Percentiles rank a stretch among this genome's conserved stretches.
Conservation (phyloP, 1,140 invertebrate genomes). For the Drosophila tani region DNA sequence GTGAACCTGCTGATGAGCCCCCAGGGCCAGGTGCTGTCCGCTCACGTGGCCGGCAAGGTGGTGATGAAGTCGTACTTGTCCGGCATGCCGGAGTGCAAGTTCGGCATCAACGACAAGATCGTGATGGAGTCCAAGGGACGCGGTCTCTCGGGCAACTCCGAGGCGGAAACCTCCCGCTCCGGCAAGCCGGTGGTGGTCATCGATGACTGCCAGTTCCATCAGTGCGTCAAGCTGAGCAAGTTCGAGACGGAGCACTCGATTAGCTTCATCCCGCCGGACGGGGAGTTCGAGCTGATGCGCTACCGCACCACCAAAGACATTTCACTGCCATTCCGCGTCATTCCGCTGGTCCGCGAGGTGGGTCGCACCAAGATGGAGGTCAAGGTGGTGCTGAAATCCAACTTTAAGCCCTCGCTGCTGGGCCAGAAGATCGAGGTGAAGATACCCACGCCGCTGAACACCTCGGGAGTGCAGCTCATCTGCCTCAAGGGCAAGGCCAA, state of each 20-base stretch:
- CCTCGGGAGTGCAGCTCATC: conserved; percentile 99
- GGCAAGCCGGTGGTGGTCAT: conserved; percentile 99
- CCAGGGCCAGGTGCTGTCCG: conserved; percentile 99
- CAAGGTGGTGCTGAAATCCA: conserved; percentile 99
- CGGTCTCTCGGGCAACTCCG: conserved; percentile 89
- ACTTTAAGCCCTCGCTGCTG: conserved; percentile 98
- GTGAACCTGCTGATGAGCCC: conserved; percentile 99
- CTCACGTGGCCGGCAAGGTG: conserved; percentile 99
- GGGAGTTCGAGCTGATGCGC: conserved; percentile 99
- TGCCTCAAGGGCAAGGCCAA: conserved; percentile 99
- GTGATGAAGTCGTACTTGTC: conserved; percentile 99
- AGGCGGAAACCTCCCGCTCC: conserved; percentile 93
- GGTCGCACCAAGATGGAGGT: conserved; percentile 99
- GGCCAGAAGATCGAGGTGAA: conserved; percentile 99
- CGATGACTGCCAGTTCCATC: conserved; percentile 99
- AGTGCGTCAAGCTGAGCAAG: conserved; percentile 99
- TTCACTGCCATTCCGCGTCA: conserved; percentile 99
- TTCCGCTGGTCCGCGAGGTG: conserved; percentile 98
- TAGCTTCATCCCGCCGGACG: conserved; percentile 99
- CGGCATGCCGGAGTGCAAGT: conserved; percentile 99
- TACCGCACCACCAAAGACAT: conserved; percentile 99
- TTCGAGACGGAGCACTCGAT: conserved; percentile 99
- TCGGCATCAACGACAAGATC: conserved; percentile 99
- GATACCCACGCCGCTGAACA: conserved; percentile 99
- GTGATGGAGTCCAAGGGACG: conserved; percentile 99